Evolutionary conservation across 2,113 vertebrate genomes (phyloP), one percentile per base, ranked within the genome.

Genomic region (Cinclus cinclus): DNA sequence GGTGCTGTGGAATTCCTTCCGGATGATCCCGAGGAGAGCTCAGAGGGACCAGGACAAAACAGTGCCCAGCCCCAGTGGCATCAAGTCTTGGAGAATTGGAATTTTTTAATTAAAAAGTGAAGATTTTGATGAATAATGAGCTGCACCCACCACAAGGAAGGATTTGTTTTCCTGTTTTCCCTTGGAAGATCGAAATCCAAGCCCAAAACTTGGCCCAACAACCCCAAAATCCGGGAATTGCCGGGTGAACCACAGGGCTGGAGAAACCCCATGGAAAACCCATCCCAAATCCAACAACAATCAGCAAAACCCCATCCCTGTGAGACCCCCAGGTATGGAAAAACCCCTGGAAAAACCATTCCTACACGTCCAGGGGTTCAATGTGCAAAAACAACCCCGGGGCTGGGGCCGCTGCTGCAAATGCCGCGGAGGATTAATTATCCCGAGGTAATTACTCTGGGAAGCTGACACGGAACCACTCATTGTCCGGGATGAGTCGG

Each of bases 291-390:
- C 37, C 47, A 52, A 10, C 2, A 35, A 58, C 1, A 39, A 23
- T 0, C 3, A 4, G n/a, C 50, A 28, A 15, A 27, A 1, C 22
- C 56, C 35, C 21, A n/a, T 0, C 22, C 47, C 44, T 9, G 7
- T 5, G 21, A 4, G 28, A 65, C 50, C n/a, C 35, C 42, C 10
- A 42, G 16, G 37, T 16, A 10, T 2, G 22, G 27, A 15, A 24
- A 64, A 50, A 39, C 12, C 39, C 46, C 55, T 39, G 53, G 10
- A 41, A 76, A 82, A 4, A 19, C 44, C 7, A 73, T 13, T 4
- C 23, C 20, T 23, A 3, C 5, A 0, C 16, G 9, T 13, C 41
- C 6, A 3, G 7, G 19, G 30, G 6, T 21, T 5, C 22, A 1
- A 2, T 14, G 33, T 41, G 33, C 67, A 37, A 67, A 75, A 75